Evolutionary conservation across 2,797 vertebrate genomes (phyloP).

Genomic region (Phoxinus dragarum): DNA sequence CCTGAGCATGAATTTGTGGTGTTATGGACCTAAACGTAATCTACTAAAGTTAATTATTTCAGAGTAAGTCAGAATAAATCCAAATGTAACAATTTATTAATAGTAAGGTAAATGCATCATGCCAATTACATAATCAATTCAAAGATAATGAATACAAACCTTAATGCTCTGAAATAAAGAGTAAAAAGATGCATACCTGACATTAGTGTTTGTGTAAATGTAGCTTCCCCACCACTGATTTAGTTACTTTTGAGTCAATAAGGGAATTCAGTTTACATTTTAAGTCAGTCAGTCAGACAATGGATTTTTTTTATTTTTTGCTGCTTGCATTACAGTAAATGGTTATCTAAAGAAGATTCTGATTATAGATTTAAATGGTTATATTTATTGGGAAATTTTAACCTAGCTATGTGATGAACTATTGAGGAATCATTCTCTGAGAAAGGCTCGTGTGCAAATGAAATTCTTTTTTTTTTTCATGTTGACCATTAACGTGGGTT

Average conservation of each 20-base stretch:
- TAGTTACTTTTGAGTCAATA: neutral
- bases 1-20: no score
- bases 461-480: neutral
- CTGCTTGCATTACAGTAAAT: neutral
- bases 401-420: neutral
- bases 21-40: no score
- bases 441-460: slow-evolving; percentile 1
- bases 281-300: neutral
- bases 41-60: no score
- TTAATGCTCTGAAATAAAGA: no score
- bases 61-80: no score
- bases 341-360: neutral
- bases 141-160: no score
- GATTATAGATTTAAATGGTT: slow-evolving; percentile 9
- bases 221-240: neutral
- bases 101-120: no score
- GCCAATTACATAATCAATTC: no score
- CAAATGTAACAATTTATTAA: no score
- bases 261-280: neutral
- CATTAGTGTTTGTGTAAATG: neutral
- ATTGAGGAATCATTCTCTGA: neutral
- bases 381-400: neutral
- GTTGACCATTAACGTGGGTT: neutral
- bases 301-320: neutral
- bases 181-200: no score